phyloP scores from a whole-genome alignment of 2,888 invertebrate genomes.

The Andrena marginata region DNA sequence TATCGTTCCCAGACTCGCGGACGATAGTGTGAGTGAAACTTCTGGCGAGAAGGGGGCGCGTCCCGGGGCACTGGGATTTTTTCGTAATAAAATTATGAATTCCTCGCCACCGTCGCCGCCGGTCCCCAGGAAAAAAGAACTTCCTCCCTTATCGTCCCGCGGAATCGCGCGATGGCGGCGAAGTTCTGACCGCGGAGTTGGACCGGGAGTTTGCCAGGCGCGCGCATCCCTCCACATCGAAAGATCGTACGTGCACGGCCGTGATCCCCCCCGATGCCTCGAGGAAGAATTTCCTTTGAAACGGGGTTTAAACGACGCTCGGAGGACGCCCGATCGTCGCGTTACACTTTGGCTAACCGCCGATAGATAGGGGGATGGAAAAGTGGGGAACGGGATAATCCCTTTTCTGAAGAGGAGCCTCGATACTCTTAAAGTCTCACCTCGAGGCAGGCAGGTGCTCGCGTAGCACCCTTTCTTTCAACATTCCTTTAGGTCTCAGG shows the following conservation, averaged over 20 bases:
- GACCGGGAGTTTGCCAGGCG: neutral
- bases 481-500: constrained; percentile 34
- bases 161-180: constrained; percentile 42
- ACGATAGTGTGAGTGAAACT: constrained; percentile 36
- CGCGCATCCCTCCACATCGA: neutral
- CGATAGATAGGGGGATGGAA: constrained; percentile 32
- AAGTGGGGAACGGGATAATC: constrained; percentile 62
- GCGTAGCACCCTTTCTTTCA: constrained; percentile 46
- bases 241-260: neutral
- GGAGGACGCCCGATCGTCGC: constrained; percentile 54
- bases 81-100: constrained; percentile 51
- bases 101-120: constrained; percentile 10
- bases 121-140: constrained; percentile 14
- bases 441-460: constrained; percentile 72
- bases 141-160: constrained; percentile 26
- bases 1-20: constrained; percentile 34
- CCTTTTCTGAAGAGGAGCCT: constrained; percentile 43
- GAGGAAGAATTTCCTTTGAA: constrained; percentile 47
- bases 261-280: constrained; percentile 4
- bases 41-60: neutral
- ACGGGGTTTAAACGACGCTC: constrained; percentile 28
- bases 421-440: constrained; percentile 48
- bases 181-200: constrained; percentile 19
- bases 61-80: constrained; percentile 12
- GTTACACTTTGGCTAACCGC: constrained; percentile 67